Evolutionary conservation across 2,888 invertebrate species (phyloP), one percentile per base, ranked within the genome.

Genomic region (Parnassius orleans): DNA sequence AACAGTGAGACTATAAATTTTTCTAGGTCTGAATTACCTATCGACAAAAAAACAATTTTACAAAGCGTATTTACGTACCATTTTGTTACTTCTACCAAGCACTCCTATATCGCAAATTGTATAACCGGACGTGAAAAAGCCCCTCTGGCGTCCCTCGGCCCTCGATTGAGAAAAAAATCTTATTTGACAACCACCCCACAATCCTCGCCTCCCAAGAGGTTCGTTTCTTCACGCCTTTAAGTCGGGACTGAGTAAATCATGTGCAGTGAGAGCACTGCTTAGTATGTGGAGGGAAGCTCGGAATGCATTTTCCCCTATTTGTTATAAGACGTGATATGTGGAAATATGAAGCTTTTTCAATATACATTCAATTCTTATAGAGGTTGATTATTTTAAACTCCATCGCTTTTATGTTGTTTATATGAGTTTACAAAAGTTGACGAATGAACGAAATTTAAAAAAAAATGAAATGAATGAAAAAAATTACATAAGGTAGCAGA

Each of bases 101-200:
- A 59, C 63, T 55, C 14, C 43, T 70, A 76, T 73, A 75, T 80
- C 80, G 71, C 81, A 84, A 87, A 87, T 86, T 83, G 83, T 85
- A 84, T 84, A 81, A 83, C 82, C 80, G 83, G 79, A 83, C 76
- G 75, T 66, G 68, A 74, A 64, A 68, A 66, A 65, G 56, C 72
- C 74, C 74, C 72, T 57, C 65, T 48, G 63, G 66, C 67, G 65
- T 24, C 56, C 67, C 67, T 65, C 48, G 61, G 68, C 74, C 76
- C 76, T 69, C 80, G 86, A 84, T 87, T 84, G 87, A 86, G 90
- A 86, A 87, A 89, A 85, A 88, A 90, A 90, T 90, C 90, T 89
- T 90, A 90, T 90, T 90, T 86, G 84, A 82, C 81, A 77, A 74
- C 76, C 84, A 48, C 86, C 81, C 80, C 67, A 79, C 85, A 79